Base-by-base conservation (phyloP, 2,797 vertebrate genomes). In the Coccyzus lansbergi region DNA sequence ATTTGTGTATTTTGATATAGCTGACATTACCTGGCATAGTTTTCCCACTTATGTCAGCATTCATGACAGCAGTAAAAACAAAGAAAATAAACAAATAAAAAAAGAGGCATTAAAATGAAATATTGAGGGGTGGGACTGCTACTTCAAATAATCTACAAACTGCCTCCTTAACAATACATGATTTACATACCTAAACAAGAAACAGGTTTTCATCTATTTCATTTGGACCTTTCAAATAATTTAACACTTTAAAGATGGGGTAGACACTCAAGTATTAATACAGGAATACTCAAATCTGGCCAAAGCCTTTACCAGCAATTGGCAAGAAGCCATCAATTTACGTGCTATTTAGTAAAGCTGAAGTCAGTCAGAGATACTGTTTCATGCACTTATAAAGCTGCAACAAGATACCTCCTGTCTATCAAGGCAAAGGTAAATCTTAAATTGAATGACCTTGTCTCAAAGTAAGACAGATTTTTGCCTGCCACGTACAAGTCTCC, bases 31-130 rank as follows among this genome's bases (percentile, higher is more conserved):
- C 97, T 97, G 97, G 96, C 94, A 98, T 71, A 97, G 97, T 94
- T 97, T 98, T 97, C 94, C 97, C 97, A 97, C 96, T 98, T 97
- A 97, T 97, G 97, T 97, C 97, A 98, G 97, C 96, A 95, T 91
- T 97, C 97, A 97, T 97, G 98, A 97, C 86, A 97, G 98, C 97
- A 97, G 96, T 96, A 95, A 98, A 97, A 97, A 97, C 96, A 98
- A 97, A 98, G 96, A 97, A 96, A 97, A 96, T 94, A 97, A 97
- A 96, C 70, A 98, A 96, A 98, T 91, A 96, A 96, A 97, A 94
- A 94, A 92, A 93, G 79, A 95, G 74, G 76, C 76, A 97, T 97
- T 98, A 97, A 97, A 96, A 94, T 78, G 93, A 93, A 96, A 96
- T 94, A 95, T 17, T 80, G 81, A 95, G 58, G 83, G 72, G 48